Percentiles rank a stretch among this genome's conserved stretches.
Evolutionary conservation across 2,888 invertebrate genomes (phyloP).

Genomic region (Chalcis sispes): DNA sequence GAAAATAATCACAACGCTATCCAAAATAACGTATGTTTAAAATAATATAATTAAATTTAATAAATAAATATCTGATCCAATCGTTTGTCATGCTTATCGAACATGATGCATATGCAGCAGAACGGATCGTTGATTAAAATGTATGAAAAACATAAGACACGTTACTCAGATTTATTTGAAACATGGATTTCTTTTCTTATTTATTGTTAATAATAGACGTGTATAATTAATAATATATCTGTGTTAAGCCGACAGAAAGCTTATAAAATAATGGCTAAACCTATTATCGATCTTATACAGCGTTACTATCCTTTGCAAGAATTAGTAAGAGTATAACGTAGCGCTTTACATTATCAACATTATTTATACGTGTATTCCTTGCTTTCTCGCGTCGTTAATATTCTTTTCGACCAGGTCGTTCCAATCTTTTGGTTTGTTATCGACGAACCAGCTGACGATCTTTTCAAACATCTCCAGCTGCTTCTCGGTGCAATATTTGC

Average conservation of each 20-base stretch:
- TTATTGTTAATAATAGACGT: slow-evolving; percentile 42
- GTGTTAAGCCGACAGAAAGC: slow-evolving; percentile 39
- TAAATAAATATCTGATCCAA: too few species aligned
- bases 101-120: too few species aligned
- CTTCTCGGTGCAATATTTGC: slow-evolving; percentile 66
- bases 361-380: slow-evolving; percentile 16
- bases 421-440: slow-evolving; percentile 64
- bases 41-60: too few species aligned
- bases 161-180: too few species aligned
- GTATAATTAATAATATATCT: slow-evolving; percentile 17
- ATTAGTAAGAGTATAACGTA: too few species aligned
- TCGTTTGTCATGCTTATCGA: too few species aligned
- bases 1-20: too few species aligned
- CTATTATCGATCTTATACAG: background rate
- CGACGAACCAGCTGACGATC: slow-evolving; percentile 65
- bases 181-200: slow-evolving; percentile 23
- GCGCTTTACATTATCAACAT: background rate
- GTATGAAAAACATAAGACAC: too few species aligned
- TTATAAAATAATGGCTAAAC: slow-evolving; percentile 22
- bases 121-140: too few species aligned
- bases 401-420: slow-evolving; percentile 60
- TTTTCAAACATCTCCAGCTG: slow-evolving; percentile 64
- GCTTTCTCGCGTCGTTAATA: slow-evolving; percentile 56
- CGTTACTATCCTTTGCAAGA: background rate
- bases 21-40: too few species aligned